Base-by-base conservation (phyloP, 2,888 invertebrate species). In the Euphydryas editha region DNA sequence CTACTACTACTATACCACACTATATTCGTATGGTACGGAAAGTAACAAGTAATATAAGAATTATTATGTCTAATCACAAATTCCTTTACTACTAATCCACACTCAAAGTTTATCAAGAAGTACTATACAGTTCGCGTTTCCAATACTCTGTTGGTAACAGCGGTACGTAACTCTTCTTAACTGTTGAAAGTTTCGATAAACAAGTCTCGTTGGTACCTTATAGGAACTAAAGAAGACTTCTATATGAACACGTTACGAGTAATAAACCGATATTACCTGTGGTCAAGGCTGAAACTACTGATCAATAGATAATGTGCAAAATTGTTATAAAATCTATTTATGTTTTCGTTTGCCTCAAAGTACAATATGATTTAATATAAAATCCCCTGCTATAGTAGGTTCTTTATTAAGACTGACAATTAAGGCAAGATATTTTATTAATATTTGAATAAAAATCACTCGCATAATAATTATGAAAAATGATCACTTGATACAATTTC, bases 161-260 rank as follows among this genome's bases (percentile, higher is more conserved):
- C 46, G 46, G 20, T 47, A 39, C 39, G 39, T 39, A 47, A 47
- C 47, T 47, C 47, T 47, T 47, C 20, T 47, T 11, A 47, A 47
- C 47, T 13, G 20, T 51, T 51, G 51, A 15, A 51, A 51, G 30
- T 51, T 51, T 51, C 51, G 8, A 7, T 24, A 51, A 57, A 42
- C 39, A 18, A 39, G 37, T 39, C 17, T 39, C 21, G 57, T 21
- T n/a, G 39, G 57, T 59, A 37, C 59, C 54, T 65, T 64, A 64
- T 59, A 59, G 55, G 54, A 55, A 64, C 30, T 64, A 54, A 49
- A 58, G 58, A 20, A 37, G 20, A n/a, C 36, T 59, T 59, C 54
- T 65, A 54, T 65, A 59, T 51, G 59, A 65, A 55, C 54, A 63
- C 49, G 55, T 46, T 59, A 46, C 47, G 42, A 20, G 57, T 57